phyloP scores from a whole-genome alignment of 1,140 invertebrate species.

The Drosophila ogumai region DNA sequence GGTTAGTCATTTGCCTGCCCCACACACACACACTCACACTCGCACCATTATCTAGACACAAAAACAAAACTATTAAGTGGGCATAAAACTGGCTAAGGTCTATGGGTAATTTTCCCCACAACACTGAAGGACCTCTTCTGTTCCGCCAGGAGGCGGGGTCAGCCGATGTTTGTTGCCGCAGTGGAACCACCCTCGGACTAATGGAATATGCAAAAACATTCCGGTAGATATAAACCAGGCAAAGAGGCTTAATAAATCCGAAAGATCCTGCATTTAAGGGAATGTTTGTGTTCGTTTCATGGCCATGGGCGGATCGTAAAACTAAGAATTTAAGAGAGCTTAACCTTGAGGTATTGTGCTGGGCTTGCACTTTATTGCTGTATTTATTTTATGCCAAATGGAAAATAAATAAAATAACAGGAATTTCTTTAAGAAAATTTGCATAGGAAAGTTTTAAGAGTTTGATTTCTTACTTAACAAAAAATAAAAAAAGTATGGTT shows the following conservation, averaged over 20 bases:
- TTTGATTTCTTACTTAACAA: too few species aligned
- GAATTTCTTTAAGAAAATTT: background rate
- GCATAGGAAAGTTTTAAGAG: background rate
- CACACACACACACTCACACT: conserved; percentile 16
- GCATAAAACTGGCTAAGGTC: conserved; percentile 66
- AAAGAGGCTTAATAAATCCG: conserved; percentile 49
- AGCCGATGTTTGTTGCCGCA: conserved; percentile 33
- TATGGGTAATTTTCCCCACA: conserved; percentile 29
- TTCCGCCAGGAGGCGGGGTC: conserved; percentile 3
- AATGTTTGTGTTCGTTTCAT: conserved; percentile 23
- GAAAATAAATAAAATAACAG: background rate
- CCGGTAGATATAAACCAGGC: conserved; percentile 41
- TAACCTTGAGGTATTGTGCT: conserved; percentile 11
- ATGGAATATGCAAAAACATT: conserved; percentile 58
- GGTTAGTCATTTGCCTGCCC: conserved; percentile 75
- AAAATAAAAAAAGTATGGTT: too few species aligned
- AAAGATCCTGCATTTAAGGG: conserved; percentile 37
- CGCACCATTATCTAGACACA: conserved; percentile 50
- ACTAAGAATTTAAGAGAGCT: conserved; percentile 26
- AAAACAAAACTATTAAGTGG: conserved; percentile 82
- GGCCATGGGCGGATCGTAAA: conserved; percentile 22
- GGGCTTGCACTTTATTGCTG: background rate
- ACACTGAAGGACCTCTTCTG: conserved; percentile 47
- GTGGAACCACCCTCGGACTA: conserved; percentile 35
- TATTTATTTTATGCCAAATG: conserved; percentile 1